Percentiles rank a stretch among this genome's conserved stretches.
Conservation (phyloP, 2,797 vertebrate species). For the Falco biarmicus region DNA sequence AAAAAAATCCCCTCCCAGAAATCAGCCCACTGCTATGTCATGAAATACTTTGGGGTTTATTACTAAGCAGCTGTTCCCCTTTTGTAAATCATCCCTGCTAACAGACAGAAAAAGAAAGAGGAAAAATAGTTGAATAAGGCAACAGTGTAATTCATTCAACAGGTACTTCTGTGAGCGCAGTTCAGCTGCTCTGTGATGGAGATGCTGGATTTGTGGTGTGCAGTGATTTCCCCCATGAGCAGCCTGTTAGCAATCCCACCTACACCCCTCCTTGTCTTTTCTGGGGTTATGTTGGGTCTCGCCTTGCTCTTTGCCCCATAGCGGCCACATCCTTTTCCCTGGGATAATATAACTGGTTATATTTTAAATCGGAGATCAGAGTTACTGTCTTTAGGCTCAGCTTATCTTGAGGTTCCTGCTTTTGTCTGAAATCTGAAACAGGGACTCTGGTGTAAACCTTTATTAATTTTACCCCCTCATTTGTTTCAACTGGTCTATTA, state of each 20-base stretch:
- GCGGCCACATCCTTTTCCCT: not conserved
- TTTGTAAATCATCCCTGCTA: not conserved
- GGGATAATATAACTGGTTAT: not conserved
- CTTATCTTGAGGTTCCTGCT: not conserved
- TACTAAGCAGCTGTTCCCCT: not conserved
- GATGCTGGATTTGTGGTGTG: not conserved
- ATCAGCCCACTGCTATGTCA: not conserved
- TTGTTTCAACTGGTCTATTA: not conserved
- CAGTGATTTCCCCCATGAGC: fast-evolving
- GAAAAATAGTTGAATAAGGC: not conserved
- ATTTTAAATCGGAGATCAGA: not conserved
- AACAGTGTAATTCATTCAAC: not conserved
- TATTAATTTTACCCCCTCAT: not conserved
- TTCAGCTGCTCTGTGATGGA: not conserved
- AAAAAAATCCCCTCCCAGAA: not conserved
- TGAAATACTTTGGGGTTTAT: not conserved
- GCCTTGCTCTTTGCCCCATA: not conserved
- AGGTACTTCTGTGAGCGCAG: not conserved
- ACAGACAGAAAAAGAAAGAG: not conserved
- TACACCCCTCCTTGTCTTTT: not conserved
- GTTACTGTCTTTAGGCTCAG: not conserved
- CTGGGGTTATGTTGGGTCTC: not conserved
- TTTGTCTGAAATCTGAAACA: not conserved
- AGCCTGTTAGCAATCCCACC: not conserved
- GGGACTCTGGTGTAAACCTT: not conserved